Percentiles rank a stretch among this genome's conserved stretches.
phyloP scores from a whole-genome alignment of 1,140 invertebrate genomes.

The Mesaphorura yosii region DNA sequence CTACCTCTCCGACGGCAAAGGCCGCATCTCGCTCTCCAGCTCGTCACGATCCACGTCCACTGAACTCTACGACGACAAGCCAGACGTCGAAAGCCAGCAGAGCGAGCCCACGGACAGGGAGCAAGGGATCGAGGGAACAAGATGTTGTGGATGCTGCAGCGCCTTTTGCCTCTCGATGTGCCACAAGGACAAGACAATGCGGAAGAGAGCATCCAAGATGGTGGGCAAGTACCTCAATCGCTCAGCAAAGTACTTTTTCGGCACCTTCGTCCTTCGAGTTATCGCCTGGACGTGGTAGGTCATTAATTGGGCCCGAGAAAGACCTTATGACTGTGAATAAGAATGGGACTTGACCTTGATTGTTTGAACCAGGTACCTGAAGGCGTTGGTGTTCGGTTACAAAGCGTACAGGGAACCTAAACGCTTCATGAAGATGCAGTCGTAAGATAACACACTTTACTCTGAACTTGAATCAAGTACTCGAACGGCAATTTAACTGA shows the following conservation, averaged over 20 bases:
- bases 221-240: conserved; percentile 2
- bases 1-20: conserved; percentile 18
- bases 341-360: not conserved
- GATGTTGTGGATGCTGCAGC: conserved; percentile 3
- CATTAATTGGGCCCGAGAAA: too few relatives aligned
- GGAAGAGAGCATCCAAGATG: conserved; percentile 3
- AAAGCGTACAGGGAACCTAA: conserved; percentile 19
- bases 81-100: not conserved
- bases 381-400: conserved; percentile 23
- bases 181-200: conserved; percentile 8
- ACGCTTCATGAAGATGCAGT: conserved; percentile 20
- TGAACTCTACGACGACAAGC: too few relatives aligned
- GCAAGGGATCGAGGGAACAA: not conserved
- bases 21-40: too few relatives aligned
- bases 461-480: too few relatives aligned
- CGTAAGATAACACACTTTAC: conserved; percentile 14
- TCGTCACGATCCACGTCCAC: too few relatives aligned
- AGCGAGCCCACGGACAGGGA: not conserved
- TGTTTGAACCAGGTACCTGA: conserved; percentile 18
- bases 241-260: conserved; percentile 21
- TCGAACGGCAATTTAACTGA: too few relatives aligned
- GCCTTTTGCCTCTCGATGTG: conserved; percentile 2
- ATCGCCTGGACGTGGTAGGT: conserved; percentile 22
- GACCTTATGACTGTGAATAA: too few relatives aligned
- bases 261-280: conserved; percentile 23